phyloP scores from a whole-genome alignment of 2,888 invertebrate species.

The Drosophila dives region DNA sequence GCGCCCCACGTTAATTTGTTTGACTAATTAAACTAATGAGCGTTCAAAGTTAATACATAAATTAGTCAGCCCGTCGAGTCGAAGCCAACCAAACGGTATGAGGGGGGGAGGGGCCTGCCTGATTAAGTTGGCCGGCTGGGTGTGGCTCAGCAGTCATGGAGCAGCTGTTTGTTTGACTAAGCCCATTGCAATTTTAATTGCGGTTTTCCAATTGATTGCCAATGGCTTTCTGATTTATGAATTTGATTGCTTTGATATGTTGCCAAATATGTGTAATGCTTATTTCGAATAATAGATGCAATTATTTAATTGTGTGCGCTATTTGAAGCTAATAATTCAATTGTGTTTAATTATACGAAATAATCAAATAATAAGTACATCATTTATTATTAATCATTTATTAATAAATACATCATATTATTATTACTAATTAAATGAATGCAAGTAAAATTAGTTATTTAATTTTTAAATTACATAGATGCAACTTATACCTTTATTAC shows the following conservation, averaged over 20 bases:
- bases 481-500: background rate
- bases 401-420: too few species aligned
- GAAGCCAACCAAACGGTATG: background rate
- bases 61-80: constrained; percentile 63
- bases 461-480: background rate
- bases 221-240: constrained; percentile 37
- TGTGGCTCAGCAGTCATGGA: background rate
- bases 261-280: constrained; percentile 1
- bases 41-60: constrained; percentile 84
- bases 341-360: background rate
- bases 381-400: too few species aligned
- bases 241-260: constrained; percentile 2
- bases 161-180: constrained; percentile 37
- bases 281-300: background rate
- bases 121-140: background rate
- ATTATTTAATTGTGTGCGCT: background rate
- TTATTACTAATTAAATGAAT: too few species aligned
- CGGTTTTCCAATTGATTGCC: constrained; percentile 50
- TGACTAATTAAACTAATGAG: constrained; percentile 84
- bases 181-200: constrained; percentile 61
- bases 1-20: constrained; percentile 83
- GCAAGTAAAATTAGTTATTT: background rate
- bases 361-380: background rate
- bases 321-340: background rate
- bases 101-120: background rate